phyloP scores from a whole-genome alignment of 2,888 invertebrate genomes.

The Chironomus riparius region DNA sequence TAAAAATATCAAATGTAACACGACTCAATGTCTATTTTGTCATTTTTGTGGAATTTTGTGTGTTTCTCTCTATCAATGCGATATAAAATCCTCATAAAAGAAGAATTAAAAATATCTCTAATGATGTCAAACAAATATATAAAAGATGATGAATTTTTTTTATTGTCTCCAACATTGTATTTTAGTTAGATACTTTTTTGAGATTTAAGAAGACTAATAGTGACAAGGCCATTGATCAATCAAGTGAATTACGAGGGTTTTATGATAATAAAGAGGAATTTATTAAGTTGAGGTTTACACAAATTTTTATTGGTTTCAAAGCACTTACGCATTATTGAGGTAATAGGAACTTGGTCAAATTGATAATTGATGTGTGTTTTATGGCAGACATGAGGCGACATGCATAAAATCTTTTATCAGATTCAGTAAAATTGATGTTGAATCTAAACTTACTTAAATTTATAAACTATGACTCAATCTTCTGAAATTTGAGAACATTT shows the following conservation, averaged over 20 bases:
- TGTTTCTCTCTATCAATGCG: background rate
- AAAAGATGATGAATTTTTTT: background rate
- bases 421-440: too few species aligned
- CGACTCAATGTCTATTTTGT: background rate
- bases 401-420: too few species aligned
- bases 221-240: conserved; percentile 15
- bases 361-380: too few species aligned
- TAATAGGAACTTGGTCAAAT: background rate
- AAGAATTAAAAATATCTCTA: background rate
- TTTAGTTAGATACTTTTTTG: background rate
- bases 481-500: too few species aligned
- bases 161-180: too few species aligned
- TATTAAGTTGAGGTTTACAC: background rate
- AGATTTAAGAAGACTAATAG: background rate
- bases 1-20: background rate
- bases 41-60: background rate
- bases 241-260: conserved; percentile 2
- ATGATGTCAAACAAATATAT: background rate
- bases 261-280: conserved; percentile 14
- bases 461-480: too few species aligned
- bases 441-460: too few species aligned
- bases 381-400: too few species aligned
- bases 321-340: background rate
- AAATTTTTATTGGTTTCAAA: background rate
- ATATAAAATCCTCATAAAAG: background rate